A percentile compares a stretch with the other conserved stretches of the same genome.
Conservation (phyloP, 2,888 invertebrate genomes). For the Digitonthophagus gazella region DNA sequence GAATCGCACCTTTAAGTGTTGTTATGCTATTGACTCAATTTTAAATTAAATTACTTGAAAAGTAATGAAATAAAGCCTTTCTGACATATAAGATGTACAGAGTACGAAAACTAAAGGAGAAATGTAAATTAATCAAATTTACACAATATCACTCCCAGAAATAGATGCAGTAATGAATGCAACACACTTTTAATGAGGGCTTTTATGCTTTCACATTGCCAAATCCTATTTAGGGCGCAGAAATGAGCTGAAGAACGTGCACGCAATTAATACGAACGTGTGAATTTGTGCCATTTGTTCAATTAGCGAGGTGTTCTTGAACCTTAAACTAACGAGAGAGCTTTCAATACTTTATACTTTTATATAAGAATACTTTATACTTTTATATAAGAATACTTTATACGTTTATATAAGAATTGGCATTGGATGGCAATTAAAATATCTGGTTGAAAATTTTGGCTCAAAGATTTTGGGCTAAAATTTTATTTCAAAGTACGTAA, state of each 20-base stretch:
- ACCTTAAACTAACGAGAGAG: neutral
- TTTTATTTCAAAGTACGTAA: too few relatives aligned
- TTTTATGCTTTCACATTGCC: neutral
- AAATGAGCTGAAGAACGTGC: neutral
- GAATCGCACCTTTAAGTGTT: too few relatives aligned
- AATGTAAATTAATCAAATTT: neutral
- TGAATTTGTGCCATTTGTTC: neutral
- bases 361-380: too few relatives aligned
- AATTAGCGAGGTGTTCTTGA: neutral
- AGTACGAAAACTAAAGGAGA: too few relatives aligned
- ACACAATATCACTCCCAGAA: neutral
- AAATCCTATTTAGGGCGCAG: neutral
- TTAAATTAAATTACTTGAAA: neutral
- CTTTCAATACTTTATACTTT: neutral
- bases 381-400: too few relatives aligned
- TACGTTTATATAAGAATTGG: neutral
- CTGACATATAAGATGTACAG: too few relatives aligned
- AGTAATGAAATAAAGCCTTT: neutral
- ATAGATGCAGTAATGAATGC: neutral
- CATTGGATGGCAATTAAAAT: neutral
- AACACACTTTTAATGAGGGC: neutral
- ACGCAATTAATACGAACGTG: neutral
- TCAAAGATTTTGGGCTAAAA: too few relatives aligned
- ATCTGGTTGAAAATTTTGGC: neutral
- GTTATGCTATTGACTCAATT: too few relatives aligned